phyloP scores from a whole-genome alignment of 1,140 invertebrate genomes.

The Ridgeia piscesae region DNA sequence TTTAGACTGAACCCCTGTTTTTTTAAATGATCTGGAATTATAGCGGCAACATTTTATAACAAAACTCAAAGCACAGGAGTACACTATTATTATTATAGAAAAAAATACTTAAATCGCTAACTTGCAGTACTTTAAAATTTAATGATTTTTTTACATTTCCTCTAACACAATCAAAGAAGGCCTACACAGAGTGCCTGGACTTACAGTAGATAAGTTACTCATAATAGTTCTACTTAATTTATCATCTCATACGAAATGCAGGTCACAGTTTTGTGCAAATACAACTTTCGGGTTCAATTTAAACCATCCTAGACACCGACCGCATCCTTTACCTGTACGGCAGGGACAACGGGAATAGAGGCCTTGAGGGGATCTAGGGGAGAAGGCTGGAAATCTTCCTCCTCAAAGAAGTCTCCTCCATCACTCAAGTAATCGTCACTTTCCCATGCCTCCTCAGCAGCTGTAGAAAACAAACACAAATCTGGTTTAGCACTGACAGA shows the following conservation, averaged over 20 bases:
- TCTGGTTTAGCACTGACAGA: not conserved
- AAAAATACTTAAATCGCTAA: not conserved
- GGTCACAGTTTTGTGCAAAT: too few relatives aligned
- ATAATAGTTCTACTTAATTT: too few relatives aligned
- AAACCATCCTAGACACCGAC: not conserved
- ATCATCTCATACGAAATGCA: too few relatives aligned
- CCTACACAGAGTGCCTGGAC: too few relatives aligned
- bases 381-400: conserved; percentile 8
- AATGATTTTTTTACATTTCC: too few relatives aligned
- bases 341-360: conserved; percentile 6
- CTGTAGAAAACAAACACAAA: not conserved
- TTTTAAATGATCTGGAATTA: too few relatives aligned
- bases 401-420: conserved; percentile 19
- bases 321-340: not conserved
- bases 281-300: not conserved
- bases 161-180: too few relatives aligned
- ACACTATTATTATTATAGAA: not conserved
- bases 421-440: conserved; percentile 19
- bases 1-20: too few relatives aligned
- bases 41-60: too few relatives aligned
- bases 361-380: not conserved
- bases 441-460: conserved; percentile 8
- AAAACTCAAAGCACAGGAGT: too few relatives aligned
- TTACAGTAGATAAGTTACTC: too few relatives aligned
- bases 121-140: not conserved